Evolutionary conservation across 2,113 vertebrate species (phyloP), one percentile per base, ranked within the genome.

Genomic region (Xiphias gladius): DNA sequence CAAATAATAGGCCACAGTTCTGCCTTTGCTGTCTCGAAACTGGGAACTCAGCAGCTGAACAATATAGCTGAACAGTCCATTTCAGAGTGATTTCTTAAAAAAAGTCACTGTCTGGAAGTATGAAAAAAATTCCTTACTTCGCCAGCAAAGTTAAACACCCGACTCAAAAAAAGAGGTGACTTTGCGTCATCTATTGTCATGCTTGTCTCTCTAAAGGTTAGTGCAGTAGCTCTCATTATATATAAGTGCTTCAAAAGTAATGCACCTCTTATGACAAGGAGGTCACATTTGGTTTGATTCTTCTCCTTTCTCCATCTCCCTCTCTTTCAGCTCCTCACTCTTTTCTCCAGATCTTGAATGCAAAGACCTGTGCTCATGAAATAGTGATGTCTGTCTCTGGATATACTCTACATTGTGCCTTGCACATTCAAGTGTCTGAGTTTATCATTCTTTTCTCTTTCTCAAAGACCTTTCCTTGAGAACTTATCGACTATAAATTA

Each of bases 131-230:
- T 73, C 32, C 61, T 79, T 59, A 32, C 39, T 65, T 59, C 37
- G 26, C 73, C 76, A 59, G 58, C 59, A 24, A 77, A 88, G 79
- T 89, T 80, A 87, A 89, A 89, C 81, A 90, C 76, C 79, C 48
- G 86, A 79, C 73, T 87, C 68, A 79, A 61, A 73, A 82, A 74
- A 17, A 9, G 22, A 63, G 62, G 76, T 69, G 59, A 48, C 80
- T 83, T 85, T 84, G 82, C 78, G 73, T 76, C 59, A 46, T 79
- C 73, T 73, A 74, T 83, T 85, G 78, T 74, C 79, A 73, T 65
- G 20, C 58, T n/a, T 28, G 48, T 76, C 85, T 86, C 78, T 88
- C 64, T 86, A 88, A 92, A 92, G 90, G 90, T 86, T 90, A 86
- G 58, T 62, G 79, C 77, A 77, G 85, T 62, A 83, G 64, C 70